These are phyloP conservation scores for Nesogale talazaci DNA, from an alignment of 2,113 vertebrate species.

Conservation along the genomic window DNA sequence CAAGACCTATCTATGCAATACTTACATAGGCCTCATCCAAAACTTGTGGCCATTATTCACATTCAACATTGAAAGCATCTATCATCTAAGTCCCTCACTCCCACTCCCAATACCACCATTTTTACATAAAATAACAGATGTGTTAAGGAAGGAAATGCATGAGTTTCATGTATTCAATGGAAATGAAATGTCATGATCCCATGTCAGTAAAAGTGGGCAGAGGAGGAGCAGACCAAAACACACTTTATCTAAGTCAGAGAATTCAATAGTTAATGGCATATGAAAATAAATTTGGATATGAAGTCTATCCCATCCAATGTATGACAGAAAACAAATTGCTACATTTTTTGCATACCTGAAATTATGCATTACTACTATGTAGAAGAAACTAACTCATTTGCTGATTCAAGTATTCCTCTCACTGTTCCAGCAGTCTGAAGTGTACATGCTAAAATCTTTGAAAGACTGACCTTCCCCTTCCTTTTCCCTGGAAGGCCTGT, in stretches of 20 bases:
- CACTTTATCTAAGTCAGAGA: background rate
- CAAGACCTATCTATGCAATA: background rate
- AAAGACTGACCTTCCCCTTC: background rate
- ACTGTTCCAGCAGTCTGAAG: background rate
- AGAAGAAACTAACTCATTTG: background rate
- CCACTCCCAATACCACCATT: background rate
- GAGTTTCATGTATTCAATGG: background rate
- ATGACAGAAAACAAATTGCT: background rate
- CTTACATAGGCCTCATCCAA: constrained; percentile 11
- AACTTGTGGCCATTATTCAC: background rate
- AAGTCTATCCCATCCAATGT: background rate
- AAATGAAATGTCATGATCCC: background rate
- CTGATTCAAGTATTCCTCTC: background rate
- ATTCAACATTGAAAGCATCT: constrained; percentile 51
- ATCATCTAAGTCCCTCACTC: background rate
- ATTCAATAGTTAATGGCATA: background rate
- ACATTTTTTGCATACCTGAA: constrained; percentile 12
- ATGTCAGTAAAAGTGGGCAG: background rate
- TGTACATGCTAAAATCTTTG: background rate
- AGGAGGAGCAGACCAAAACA: background rate
- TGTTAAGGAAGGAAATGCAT: background rate
- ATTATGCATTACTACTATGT: background rate
- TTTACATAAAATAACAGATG: constrained; percentile 36
- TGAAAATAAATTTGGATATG: background rate
- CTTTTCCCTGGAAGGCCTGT: background rate